phyloP scores from a whole-genome alignment of 2,113 vertebrate species.

The Clarias batrachus region DNA sequence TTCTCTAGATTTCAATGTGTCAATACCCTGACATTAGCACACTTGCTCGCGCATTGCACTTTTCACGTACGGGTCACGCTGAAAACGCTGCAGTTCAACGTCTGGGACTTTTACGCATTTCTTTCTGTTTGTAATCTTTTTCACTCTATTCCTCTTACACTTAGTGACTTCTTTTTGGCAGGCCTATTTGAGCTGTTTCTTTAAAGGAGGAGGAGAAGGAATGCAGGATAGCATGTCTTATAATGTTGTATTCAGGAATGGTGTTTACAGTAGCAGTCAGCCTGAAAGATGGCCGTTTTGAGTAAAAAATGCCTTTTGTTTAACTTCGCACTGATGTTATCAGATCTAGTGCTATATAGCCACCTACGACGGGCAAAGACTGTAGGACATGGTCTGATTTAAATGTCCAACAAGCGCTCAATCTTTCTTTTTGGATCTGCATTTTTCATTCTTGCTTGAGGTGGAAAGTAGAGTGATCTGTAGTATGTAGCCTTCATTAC shows the following conservation, averaged over 20 bases:
- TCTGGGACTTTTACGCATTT: slow-evolving; percentile 32
- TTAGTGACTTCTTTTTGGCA: slow-evolving; percentile 56
- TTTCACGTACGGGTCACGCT: slow-evolving; percentile 18
- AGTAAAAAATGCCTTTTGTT: slow-evolving; percentile 76
- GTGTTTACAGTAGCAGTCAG: slow-evolving; percentile 81
- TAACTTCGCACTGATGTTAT: slow-evolving; percentile 75
- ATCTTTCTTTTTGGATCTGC: slow-evolving; percentile 17
- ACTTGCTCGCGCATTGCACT: neutral
- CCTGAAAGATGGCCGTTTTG: slow-evolving; percentile 77
- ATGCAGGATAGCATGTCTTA: slow-evolving; percentile 72
- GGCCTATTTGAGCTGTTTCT: slow-evolving; percentile 61
- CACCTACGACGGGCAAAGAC: slow-evolving; percentile 55
- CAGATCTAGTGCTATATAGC: slow-evolving; percentile 49
- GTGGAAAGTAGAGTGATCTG: slow-evolving; percentile 61
- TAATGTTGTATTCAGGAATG: slow-evolving; percentile 71
- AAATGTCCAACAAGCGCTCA: slow-evolving; percentile 53
- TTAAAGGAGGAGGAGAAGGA: slow-evolving; percentile 63
- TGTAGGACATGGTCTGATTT: slow-evolving; percentile 55
- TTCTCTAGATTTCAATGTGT: slow-evolving; percentile 32
- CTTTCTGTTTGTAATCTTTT: slow-evolving; percentile 17
- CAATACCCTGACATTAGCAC: slow-evolving; percentile 47
- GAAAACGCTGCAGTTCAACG: slow-evolving; percentile 29
- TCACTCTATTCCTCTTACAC: slow-evolving; percentile 41
- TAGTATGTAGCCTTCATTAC: slow-evolving; percentile 53
- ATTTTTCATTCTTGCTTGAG: slow-evolving; percentile 41